These are phyloP conservation scores for Apamea anceps DNA, from an alignment of 2,888 invertebrate species.

Conservation along the genomic window DNA sequence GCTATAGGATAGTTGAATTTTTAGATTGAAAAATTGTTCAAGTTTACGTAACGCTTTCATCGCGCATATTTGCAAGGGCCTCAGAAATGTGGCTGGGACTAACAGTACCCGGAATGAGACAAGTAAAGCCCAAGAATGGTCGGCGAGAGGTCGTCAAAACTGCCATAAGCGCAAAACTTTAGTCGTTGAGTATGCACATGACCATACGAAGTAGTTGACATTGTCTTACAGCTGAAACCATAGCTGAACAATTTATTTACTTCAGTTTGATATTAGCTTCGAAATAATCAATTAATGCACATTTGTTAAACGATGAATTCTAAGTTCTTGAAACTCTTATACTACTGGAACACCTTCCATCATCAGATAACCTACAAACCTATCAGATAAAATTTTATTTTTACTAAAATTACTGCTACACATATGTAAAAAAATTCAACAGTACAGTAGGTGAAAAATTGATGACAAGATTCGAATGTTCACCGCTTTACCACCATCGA, in stretches of 20 bases:
- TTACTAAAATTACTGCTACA: not conserved
- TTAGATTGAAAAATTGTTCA: not conserved
- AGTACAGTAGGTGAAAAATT: not conserved
- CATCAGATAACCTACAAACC: not conserved
- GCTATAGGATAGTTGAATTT: not conserved
- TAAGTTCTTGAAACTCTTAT: not conserved
- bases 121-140: constrained; percentile 25
- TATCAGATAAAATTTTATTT: not conserved
- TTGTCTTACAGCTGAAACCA: constrained; percentile 7
- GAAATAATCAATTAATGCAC: not conserved
- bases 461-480: not conserved
- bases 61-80: not conserved
- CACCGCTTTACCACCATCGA: not conserved
- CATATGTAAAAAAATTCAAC: no score
- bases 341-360: not conserved
- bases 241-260: constrained; percentile 16
- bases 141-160: constrained; percentile 44
- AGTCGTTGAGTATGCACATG: constrained; percentile 50
- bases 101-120: constrained; percentile 13
- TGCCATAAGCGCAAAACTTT: constrained; percentile 41
- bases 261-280: constrained; percentile 14
- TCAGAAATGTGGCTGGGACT: not conserved
- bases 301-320: not conserved
- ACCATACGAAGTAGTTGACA: constrained; percentile 11
- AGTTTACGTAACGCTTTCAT: not conserved